phyloP scores from a whole-genome alignment of 2,797 vertebrate species.

The Enoplosus armatus region DNA sequence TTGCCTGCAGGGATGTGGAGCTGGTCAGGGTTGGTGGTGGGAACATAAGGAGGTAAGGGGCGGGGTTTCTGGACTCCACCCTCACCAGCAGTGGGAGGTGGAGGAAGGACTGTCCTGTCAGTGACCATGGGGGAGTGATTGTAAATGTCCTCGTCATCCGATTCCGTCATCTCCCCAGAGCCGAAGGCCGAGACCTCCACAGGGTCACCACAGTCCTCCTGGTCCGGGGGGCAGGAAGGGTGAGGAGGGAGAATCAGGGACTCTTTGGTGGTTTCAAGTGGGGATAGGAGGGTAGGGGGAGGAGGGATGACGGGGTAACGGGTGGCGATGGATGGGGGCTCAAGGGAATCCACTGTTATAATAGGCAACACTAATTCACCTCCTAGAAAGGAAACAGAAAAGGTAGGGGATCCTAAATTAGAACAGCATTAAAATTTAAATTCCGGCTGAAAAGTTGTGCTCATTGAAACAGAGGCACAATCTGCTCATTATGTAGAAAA shows the following conservation, averaged over 20 bases:
- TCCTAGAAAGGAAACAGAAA: conserved; percentile 89
- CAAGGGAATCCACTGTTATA: conserved; percentile 97
- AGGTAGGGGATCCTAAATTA: conserved; percentile 81
- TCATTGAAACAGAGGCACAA: conserved; percentile 54
- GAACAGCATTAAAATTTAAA: conserved; percentile 58
- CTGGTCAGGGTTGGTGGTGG: conserved; percentile 87
- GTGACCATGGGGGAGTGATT: conserved; percentile 93
- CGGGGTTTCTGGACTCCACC: conserved; percentile 85
- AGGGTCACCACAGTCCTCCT: conserved; percentile 95
- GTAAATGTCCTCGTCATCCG: conserved; percentile 97
- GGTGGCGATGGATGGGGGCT: conserved; percentile 94
- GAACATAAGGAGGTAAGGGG: conserved; percentile 84
- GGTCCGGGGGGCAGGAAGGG: conserved; percentile 91
- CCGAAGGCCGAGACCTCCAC: conserved; percentile 95
- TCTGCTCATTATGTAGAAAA: conserved; percentile 59
- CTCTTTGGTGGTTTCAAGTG: conserved; percentile 94
- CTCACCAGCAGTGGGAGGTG: conserved; percentile 86
- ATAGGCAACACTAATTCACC: conserved; percentile 98
- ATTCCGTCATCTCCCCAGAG: conserved; percentile 95
- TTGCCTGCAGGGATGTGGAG: conserved; percentile 94
- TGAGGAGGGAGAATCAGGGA: conserved; percentile 90
- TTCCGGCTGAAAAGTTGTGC: conserved; percentile 44
- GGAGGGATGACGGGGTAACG: conserved; percentile 93
- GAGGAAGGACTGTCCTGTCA: conserved; percentile 93
- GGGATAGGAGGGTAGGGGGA: conserved; percentile 93